Evolutionary conservation across 1,140 invertebrate species (phyloP).

Genomic region (Euwallacea similis): DNA sequence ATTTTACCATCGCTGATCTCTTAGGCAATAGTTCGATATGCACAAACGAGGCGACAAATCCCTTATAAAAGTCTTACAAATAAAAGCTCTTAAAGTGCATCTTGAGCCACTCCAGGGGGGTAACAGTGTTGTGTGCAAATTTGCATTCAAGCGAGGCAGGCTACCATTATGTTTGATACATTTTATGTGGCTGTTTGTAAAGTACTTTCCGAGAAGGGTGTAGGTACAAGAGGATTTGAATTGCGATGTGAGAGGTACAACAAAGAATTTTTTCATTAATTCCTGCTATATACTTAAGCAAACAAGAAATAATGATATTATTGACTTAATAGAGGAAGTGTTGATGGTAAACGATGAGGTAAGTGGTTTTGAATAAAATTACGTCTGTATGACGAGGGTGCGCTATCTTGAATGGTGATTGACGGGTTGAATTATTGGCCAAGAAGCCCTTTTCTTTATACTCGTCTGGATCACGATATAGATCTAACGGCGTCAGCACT

Average conservation of each 20-base stretch:
- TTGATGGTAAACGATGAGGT: too few relatives aligned
- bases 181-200: constrained; percentile 18
- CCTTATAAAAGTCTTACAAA: constrained; percentile 2
- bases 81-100: constrained; percentile 8
- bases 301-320: too few relatives aligned
- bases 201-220: neutral
- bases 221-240: constrained; percentile 7
- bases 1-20: too few relatives aligned
- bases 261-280: too few relatives aligned
- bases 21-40: too few relatives aligned
- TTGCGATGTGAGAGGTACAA: neutral
- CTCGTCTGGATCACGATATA: too few relatives aligned
- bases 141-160: constrained; percentile 11
- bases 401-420: constrained; percentile 3
- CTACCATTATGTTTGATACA: constrained; percentile 27
- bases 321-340: too few relatives aligned
- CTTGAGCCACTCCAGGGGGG: neutral
- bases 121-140: constrained; percentile 22
- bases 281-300: too few relatives aligned
- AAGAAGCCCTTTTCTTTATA: too few relatives aligned
- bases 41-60: constrained; percentile 10
- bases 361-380: too few relatives aligned
- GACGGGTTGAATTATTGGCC: constrained; percentile 4
- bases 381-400: neutral
- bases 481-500: too few relatives aligned